Conservation (phyloP, 2,797 vertebrate genomes). For the Netta rufina region DNA sequence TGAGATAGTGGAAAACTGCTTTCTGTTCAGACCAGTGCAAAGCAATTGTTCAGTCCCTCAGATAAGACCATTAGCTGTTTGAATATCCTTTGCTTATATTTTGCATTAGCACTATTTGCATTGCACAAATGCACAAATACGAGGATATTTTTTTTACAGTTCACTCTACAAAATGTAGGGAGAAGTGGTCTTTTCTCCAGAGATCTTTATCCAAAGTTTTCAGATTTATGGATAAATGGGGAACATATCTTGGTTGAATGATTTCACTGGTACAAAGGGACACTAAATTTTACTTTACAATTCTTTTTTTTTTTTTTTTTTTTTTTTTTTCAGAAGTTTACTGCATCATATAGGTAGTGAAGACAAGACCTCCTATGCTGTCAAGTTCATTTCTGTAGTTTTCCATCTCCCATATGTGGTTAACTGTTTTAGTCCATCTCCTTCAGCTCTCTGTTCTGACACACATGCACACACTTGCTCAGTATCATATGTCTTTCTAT, state of each 20-base stretch:
- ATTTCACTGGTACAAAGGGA: not conserved
- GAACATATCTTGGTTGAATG: not conserved
- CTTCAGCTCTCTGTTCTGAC: not conserved
- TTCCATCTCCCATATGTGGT: not conserved
- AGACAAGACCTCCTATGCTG: not conserved
- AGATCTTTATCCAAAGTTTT: not conserved
- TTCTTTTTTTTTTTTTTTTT: not conserved
- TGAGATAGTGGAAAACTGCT: not conserved
- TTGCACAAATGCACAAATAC: not conserved
- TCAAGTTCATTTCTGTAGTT: not conserved
- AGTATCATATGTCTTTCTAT: not conserved
- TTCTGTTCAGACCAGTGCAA: not conserved
- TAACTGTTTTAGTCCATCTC: not conserved
- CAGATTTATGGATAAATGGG: not conserved
- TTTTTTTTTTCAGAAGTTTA: fast-evolving
- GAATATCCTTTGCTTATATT: not conserved
- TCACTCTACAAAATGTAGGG: not conserved
- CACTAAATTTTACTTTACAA: not conserved
- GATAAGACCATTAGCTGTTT: not conserved
- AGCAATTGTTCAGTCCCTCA: not conserved
- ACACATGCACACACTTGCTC: not conserved
- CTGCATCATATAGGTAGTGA: not conserved
- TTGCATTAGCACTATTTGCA: not conserved
- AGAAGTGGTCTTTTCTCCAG: not conserved
- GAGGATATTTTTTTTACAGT: not conserved